A percentile compares a stretch with the other conserved stretches of the same genome.
phyloP scores from a whole-genome alignment of 2,888 invertebrate genomes.

The Lasioglossum morio region DNA sequence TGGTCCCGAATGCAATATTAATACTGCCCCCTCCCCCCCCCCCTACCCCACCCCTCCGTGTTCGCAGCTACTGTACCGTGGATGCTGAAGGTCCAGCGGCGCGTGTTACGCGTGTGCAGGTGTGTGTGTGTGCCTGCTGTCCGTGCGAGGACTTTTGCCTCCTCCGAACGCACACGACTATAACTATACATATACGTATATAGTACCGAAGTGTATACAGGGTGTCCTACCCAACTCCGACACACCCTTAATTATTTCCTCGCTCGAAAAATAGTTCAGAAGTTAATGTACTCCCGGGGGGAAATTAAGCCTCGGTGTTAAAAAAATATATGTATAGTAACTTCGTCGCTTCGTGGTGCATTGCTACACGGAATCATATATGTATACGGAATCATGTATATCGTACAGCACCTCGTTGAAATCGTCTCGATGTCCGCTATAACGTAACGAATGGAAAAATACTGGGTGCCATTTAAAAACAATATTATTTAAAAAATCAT shows the following conservation, averaged over 20 bases:
- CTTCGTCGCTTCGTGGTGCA: background rate
- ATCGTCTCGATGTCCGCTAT: background rate
- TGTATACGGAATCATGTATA: no score
- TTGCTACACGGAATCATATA: no score
- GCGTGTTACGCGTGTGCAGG: slow-evolving; percentile 1
- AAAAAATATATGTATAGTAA: background rate
- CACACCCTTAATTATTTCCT: background rate
- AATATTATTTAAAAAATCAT: background rate
- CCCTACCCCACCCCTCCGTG: slow-evolving; percentile 50
- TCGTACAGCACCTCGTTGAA: background rate
- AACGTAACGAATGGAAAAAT: background rate
- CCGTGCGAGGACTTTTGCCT: slow-evolving; percentile 1
- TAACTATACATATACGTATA: no score
- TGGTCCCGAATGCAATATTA: slow-evolving; percentile 76
- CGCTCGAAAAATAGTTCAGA: background rate
- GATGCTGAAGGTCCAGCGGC: slow-evolving; percentile 19
- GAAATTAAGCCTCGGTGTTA: background rate
- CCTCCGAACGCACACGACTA: background rate
- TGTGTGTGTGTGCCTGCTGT: background rate
- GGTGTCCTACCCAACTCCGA: background rate
- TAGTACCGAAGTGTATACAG: background rate
- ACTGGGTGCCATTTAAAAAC: background rate
- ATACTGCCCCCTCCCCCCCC: slow-evolving; percentile 64
- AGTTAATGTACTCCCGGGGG: background rate
- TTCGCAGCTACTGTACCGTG: slow-evolving; percentile 55